phyloP scores from a whole-genome alignment of 1,140 invertebrate species.

The Glossosoma conforme region DNA sequence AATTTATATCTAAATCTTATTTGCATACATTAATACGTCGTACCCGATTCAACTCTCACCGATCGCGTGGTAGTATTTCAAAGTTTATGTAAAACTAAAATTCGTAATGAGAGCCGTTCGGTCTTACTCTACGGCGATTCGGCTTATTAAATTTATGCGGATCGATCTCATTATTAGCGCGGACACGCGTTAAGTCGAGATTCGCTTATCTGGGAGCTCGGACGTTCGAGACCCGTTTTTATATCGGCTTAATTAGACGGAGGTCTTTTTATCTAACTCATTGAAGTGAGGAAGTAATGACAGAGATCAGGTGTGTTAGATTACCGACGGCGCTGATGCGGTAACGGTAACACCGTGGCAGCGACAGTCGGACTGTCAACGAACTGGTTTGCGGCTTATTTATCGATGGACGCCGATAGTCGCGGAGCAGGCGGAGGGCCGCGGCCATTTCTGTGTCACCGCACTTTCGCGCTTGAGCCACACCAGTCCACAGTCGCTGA shows the following conservation, averaged over 20 bases:
- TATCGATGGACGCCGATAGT: constrained; percentile 20
- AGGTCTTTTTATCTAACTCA: constrained; percentile 16
- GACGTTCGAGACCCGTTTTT: constrained; percentile 5
- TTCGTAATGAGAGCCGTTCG: too few relatives aligned
- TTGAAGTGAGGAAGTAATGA: constrained; percentile 22
- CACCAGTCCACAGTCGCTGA: not conserved
- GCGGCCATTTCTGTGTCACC: not conserved
- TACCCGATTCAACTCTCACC: too few relatives aligned
- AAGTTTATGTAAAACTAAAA: too few relatives aligned
- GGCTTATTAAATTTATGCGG: too few relatives aligned
- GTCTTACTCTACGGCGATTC: too few relatives aligned
- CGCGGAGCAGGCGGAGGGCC: too few relatives aligned
- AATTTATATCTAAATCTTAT: too few relatives aligned
- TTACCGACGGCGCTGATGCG: constrained; percentile 22
- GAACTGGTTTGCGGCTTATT: constrained; percentile 28
- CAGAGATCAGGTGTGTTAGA: constrained; percentile 26
- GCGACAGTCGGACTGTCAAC: constrained; percentile 20
- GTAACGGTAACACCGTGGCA: constrained; percentile 19
- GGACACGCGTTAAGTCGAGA: not conserved
- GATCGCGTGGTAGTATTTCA: too few relatives aligned
- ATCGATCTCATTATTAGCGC: not conserved
- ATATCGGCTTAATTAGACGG: constrained; percentile 26
- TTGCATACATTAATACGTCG: too few relatives aligned
- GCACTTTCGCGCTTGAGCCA: not conserved
- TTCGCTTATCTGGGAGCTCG: not conserved